These are phyloP conservation scores for Microcebus ravelobensis DNA, from an alignment of 2,113 vertebrate species.

Conservation along the genomic window DNA sequence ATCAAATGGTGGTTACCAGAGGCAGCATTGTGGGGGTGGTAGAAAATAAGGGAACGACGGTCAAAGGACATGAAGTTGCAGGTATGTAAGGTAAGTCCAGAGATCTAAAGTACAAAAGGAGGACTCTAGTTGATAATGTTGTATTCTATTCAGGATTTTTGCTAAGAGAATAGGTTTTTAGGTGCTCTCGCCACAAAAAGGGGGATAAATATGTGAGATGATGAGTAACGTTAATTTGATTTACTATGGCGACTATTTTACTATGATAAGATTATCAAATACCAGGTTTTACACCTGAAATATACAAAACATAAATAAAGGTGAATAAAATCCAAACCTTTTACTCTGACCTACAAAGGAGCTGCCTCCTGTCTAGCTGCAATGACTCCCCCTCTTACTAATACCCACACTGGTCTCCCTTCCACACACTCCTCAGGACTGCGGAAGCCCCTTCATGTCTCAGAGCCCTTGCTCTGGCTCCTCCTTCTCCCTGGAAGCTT, in stretches of 20 bases:
- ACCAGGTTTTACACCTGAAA: neutral
- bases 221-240: neutral
- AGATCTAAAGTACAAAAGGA: neutral
- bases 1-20: neutral
- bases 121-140: neutral
- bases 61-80: neutral
- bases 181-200: neutral
- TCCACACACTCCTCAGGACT: neutral
- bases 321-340: neutral
- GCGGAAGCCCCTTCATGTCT: neutral
- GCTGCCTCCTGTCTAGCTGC: neutral
- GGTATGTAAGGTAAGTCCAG: neutral
- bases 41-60: too few species aligned
- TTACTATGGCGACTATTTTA: neutral
- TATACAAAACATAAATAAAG: neutral
- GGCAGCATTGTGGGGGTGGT: rapidly evolving
- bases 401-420: neutral
- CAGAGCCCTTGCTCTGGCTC: neutral
- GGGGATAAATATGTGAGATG: neutral
- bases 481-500: neutral
- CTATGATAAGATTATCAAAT: neutral
- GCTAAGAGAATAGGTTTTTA: neutral
- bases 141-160: neutral
- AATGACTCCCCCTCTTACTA: neutral
- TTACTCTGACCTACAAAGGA: neutral